Evolutionary conservation across 2,797 vertebrate species (phyloP).

Genomic region (Linurgus olivaceus): DNA sequence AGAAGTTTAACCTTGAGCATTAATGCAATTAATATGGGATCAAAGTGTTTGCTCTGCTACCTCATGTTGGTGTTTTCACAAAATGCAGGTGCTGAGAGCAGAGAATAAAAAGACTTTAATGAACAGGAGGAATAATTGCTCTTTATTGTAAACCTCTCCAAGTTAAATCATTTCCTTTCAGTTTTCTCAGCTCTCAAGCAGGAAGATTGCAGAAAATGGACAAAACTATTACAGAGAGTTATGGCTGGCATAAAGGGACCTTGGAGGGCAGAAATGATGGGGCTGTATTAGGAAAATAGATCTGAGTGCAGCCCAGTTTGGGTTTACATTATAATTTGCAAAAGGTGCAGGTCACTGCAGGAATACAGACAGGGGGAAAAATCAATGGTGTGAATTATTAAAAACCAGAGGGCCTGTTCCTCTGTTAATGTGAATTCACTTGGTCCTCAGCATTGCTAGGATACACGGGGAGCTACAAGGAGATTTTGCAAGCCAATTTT

Average conservation of each 20-base stretch:
- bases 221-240: conserved; percentile 35
- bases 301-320: background rate
- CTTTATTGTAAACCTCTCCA: background rate
- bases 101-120: background rate
- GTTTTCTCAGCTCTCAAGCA: background rate
- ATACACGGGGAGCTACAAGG: background rate
- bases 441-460: background rate
- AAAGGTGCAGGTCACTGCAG: conserved; percentile 12
- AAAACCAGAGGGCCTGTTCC: background rate
- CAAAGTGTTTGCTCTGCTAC: background rate
- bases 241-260: background rate
- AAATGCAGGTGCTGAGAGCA: background rate
- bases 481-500: background rate
- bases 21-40: background rate
- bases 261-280: background rate
- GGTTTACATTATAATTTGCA: background rate
- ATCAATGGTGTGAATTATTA: conserved; percentile 14
- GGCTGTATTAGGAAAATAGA: background rate
- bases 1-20: background rate
- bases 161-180: background rate
- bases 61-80: background rate
- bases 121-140: background rate
- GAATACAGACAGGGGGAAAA: background rate
- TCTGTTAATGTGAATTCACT: background rate
- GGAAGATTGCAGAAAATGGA: conserved; percentile 14